Percentiles rank a stretch among this genome's conserved stretches.
Evolutionary conservation across 2,797 vertebrate species (phyloP).

Genomic region (Peromyscus aztecus): DNA sequence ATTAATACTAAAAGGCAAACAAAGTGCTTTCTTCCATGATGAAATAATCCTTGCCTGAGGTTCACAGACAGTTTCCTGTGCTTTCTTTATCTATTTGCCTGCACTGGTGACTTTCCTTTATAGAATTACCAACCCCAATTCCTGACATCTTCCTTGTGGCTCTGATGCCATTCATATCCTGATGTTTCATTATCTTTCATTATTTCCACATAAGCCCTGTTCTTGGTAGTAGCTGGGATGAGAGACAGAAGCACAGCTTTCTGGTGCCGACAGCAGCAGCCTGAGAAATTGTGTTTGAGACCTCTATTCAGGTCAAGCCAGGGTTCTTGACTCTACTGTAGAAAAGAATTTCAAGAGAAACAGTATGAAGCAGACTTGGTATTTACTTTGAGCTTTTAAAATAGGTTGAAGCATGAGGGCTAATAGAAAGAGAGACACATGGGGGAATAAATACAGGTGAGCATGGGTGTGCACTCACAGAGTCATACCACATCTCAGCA

Average conservation of each 20-base stretch:
- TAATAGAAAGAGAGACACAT: background rate
- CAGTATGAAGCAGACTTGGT: background rate
- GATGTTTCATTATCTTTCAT: background rate
- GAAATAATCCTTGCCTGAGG: background rate
- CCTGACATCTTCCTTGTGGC: background rate
- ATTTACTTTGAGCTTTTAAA: background rate
- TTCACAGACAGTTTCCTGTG: background rate
- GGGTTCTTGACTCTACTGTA: background rate
- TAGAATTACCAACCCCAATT: background rate
- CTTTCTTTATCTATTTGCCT: background rate
- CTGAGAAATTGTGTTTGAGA: background rate
- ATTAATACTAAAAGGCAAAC: slow-evolving; percentile 13
- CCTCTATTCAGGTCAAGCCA: background rate
- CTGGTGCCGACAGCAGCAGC: background rate
- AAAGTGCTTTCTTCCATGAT: background rate
- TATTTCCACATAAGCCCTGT: background rate
- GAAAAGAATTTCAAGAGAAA: background rate
- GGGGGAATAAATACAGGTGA: background rate
- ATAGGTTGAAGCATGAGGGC: background rate
- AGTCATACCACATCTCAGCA: background rate
- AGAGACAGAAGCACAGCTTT: background rate
- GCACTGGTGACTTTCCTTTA: background rate
- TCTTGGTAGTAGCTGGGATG: background rate
- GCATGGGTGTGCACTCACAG: background rate
- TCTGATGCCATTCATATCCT: background rate